Conservation (phyloP, 2,888 invertebrate species). For the Lydus trimaculatus region DNA sequence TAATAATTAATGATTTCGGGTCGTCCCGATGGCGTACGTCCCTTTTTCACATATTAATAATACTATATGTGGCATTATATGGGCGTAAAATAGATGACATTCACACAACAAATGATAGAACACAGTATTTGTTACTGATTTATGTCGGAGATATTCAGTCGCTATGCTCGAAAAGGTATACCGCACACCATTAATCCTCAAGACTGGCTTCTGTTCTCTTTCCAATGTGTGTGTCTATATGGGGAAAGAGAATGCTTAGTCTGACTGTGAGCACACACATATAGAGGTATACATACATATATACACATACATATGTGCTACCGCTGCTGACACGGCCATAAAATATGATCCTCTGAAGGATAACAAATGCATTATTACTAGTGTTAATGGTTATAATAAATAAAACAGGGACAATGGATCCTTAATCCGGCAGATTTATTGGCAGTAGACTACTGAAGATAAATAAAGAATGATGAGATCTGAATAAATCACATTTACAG, state of each 20-base stretch:
- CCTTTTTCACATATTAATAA: constrained; percentile 36
- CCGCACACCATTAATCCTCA: constrained; percentile 57
- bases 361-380: constrained; percentile 63
- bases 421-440: constrained; percentile 61
- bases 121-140: constrained; percentile 56
- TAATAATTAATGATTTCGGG: constrained; percentile 27
- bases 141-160: constrained; percentile 58
- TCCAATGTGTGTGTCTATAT: constrained; percentile 24
- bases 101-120: constrained; percentile 57
- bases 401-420: constrained; percentile 61
- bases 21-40: constrained; percentile 24
- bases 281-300: constrained; percentile 38
- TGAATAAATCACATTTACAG: constrained; percentile 53
- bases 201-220: constrained; percentile 52
- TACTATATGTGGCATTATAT: constrained; percentile 38
- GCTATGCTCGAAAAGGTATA: constrained; percentile 56
- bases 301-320: constrained; percentile 52
- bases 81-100: constrained; percentile 57
- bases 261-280: constrained; percentile 41
- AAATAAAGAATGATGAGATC: constrained; percentile 55
- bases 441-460: constrained; percentile 51
- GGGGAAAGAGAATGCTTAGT: constrained; percentile 27
- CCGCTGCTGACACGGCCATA: constrained; percentile 54
- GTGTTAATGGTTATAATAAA: constrained; percentile 62
- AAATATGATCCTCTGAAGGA: constrained; percentile 61